phyloP scores from a whole-genome alignment of 2,113 vertebrate species.

The Osmerus mordax region DNA sequence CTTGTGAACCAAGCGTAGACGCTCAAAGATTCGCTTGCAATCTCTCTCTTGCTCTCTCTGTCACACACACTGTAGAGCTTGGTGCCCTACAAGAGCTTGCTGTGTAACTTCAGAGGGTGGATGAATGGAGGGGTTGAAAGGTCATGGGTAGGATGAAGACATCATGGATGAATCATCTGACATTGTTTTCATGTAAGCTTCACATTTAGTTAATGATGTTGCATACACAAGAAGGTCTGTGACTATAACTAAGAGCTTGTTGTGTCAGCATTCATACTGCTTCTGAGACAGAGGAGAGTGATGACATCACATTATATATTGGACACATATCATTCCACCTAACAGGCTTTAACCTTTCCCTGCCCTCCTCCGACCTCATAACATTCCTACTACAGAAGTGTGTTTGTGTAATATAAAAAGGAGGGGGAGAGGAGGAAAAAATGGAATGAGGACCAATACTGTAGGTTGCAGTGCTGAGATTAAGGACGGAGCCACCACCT shows the following conservation, averaged over 20 bases:
- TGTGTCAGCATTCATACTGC: background rate
- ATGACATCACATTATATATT: background rate
- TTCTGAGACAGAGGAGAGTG: background rate
- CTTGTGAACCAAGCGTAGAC: background rate
- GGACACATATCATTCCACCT: background rate
- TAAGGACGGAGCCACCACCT: constrained; percentile 10
- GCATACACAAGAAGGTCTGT: constrained; percentile 1
- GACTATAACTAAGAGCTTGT: background rate
- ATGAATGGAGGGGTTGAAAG: background rate
- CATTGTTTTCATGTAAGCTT: background rate
- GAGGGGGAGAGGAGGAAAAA: background rate
- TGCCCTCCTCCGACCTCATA: background rate
- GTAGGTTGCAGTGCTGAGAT: constrained; percentile 10
- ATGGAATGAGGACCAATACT: background rate
- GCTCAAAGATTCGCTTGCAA: too few relatives aligned
- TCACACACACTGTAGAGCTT: too few relatives aligned
- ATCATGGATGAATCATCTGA: background rate
- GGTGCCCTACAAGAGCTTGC: background rate
- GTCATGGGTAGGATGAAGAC: background rate
- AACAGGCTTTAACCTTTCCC: constrained; percentile 4
- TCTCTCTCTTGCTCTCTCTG: too few relatives aligned
- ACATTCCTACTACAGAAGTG: background rate
- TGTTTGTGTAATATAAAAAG: background rate
- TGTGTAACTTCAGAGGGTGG: background rate
- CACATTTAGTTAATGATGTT: background rate